These are phyloP conservation scores for Rhinoderma darwinii DNA, from an alignment of 2,113 vertebrate genomes.

Conservation along the genomic window DNA sequence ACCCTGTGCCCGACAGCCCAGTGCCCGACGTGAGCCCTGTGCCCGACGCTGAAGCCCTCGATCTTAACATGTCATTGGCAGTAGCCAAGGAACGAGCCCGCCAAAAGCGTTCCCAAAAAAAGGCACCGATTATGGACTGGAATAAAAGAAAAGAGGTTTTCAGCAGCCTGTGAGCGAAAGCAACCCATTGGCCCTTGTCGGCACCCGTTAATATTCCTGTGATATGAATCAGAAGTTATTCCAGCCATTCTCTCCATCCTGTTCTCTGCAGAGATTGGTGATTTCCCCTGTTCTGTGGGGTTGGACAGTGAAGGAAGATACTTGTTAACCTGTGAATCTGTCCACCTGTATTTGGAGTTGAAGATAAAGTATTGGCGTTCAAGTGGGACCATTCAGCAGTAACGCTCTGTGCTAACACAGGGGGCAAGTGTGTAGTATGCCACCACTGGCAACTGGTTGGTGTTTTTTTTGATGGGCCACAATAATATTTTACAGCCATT, in stretches of 20 bases:
- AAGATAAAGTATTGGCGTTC: background rate
- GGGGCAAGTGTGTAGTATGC: background rate
- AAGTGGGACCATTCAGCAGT: background rate
- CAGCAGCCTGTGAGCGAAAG: conserved; percentile 86
- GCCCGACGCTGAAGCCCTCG: conserved; percentile 66
- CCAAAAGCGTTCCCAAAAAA: conserved; percentile 92
- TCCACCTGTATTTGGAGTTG: background rate
- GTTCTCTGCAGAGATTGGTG: background rate
- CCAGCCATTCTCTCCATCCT: background rate
- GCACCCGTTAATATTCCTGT: background rate
- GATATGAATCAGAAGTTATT: conserved; percentile 61
- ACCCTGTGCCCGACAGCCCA: background rate
- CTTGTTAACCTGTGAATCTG: conserved; percentile 2
- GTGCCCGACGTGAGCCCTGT: background rate
- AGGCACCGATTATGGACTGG: conserved; percentile 97
- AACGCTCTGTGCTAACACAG: background rate
- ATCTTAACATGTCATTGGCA: conserved; percentile 86
- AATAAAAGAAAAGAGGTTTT: conserved; percentile 99
- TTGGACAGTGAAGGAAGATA: background rate
- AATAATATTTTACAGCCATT: background rate
- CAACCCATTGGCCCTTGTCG: background rate
- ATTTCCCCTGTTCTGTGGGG: conserved; percentile 8
- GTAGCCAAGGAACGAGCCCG: conserved; percentile 92
- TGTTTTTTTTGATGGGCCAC: background rate
- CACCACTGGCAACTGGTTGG: background rate